These are phyloP conservation scores for Labeo rohita DNA, from an alignment of 2,113 vertebrate species.

Conservation along the genomic window DNA sequence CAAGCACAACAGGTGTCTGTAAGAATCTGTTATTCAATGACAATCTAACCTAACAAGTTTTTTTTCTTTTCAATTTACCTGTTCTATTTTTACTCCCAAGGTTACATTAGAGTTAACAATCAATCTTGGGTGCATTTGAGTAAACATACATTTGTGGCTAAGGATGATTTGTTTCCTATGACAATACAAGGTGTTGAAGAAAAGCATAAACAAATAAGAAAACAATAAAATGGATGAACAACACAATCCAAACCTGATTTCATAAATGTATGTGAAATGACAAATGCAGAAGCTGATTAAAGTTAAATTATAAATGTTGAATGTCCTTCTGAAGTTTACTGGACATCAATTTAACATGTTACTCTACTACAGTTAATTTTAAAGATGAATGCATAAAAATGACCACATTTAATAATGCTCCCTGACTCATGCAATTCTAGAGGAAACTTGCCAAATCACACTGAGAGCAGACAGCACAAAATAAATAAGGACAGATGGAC, in stretches of 20 bases:
- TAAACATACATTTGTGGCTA: not conserved
- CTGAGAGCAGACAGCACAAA: not conserved
- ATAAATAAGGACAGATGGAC: not conserved
- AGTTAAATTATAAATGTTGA: not conserved
- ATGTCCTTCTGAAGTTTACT: not conserved
- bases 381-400: not conserved
- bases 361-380: not conserved
- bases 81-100: not conserved
- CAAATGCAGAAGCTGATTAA: not conserved
- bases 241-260: not conserved
- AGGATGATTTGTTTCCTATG: not conserved
- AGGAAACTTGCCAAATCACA: not conserved
- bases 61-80: not conserved
- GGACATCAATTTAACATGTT: not conserved
- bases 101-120: constrained; percentile 1
- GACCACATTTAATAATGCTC: not conserved
- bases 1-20: not conserved
- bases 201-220: constrained; percentile 7
- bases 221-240: not conserved
- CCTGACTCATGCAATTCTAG: not conserved
- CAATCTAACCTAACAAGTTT: not conserved
- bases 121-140: not conserved
- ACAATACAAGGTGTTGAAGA: not conserved
- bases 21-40: not conserved
- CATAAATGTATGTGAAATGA: not conserved